Conservation (phyloP, 2,888 invertebrate genomes). For the Sinelater perroti region DNA sequence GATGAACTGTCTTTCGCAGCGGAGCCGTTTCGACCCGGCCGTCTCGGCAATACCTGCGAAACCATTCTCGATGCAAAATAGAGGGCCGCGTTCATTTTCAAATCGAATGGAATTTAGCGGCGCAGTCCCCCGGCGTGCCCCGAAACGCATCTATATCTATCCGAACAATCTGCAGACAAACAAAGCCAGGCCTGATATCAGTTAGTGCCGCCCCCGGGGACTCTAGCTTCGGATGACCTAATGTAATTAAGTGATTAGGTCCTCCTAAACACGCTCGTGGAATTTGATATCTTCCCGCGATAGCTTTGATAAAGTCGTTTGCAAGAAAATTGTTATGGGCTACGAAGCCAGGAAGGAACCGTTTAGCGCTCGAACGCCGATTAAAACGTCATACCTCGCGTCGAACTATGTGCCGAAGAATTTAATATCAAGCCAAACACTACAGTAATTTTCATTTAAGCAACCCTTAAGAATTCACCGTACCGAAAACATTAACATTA, state of each 20-base stretch:
- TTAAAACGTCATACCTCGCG: slow-evolving; percentile 14
- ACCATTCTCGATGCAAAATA: slow-evolving; percentile 8
- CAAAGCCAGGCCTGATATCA: slow-evolving; percentile 39
- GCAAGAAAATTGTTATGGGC: slow-evolving; percentile 36
- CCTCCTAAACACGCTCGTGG: slow-evolving; percentile 41
- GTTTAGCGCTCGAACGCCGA: slow-evolving; percentile 3
- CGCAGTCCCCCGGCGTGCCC: slow-evolving; percentile 24
- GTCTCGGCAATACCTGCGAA: slow-evolving; percentile 3
- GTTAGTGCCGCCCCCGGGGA: slow-evolving; percentile 34
- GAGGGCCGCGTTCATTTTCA: slow-evolving; percentile 12
- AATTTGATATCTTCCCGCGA: slow-evolving; percentile 37
- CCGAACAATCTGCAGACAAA: slow-evolving; percentile 40
- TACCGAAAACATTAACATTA: no score
- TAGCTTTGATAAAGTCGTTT: slow-evolving; percentile 38
- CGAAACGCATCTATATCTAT: slow-evolving; percentile 36
- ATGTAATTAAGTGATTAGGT: slow-evolving; percentile 48
- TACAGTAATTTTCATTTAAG: no score
- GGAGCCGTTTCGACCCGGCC: slow-evolving; percentile 7
- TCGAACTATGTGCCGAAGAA: no score
- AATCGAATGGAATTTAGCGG: slow-evolving; percentile 21
- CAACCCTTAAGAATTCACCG: no score
- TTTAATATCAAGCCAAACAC: no score
- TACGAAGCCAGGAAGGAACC: slow-evolving; percentile 21
- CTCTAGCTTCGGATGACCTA: slow-evolving; percentile 39
- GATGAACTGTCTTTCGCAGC: slow-evolving; percentile 30